Evolutionary conservation across 2,888 invertebrate species (phyloP), one percentile per base, ranked within the genome.

Genomic region (Linyphia triangularis): DNA sequence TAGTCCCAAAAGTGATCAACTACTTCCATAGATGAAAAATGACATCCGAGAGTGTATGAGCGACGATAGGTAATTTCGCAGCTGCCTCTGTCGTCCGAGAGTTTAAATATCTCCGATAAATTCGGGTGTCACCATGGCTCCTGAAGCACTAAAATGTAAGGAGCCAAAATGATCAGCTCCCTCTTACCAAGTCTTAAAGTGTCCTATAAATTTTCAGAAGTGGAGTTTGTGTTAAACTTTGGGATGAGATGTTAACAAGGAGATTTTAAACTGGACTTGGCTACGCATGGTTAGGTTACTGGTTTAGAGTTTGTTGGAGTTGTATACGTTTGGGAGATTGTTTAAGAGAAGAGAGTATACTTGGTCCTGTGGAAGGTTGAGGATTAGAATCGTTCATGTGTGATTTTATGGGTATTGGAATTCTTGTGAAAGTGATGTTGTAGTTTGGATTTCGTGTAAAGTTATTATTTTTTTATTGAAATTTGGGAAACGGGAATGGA

Each of bases 61-160:
- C 59, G 51, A 24, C 63, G 59, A 37, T n/a, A 69, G 82, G 82
- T 72, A 72, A 73, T 82, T 82, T 59, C 28, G 26, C 67, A 79
- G 78, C 78, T 78, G 78, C 63, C 16, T 30, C 37, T 19, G 33
- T n/a, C 24, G 33, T 77, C 40, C 79, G n/a, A 10, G 67, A 28
- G 63, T 69, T 81, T 81, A 82, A 82, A 72, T 63, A 61, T 40
- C 61, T 72, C 26, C 82, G 61, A 82, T 82, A 82, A 82, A 82
- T 82, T 63, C 63, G n/a, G 28, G 43, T 70, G 82, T 70, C 72
- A 63, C 63, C 6, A 22, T 26, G 57, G 19, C 65, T 65, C 22
- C 51, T 30, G 19, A 33, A 67, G 40, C 26, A 24, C 57, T 37
- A 69, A 37, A 57, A 51, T 33, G 57, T 67, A 51, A 10, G 59